phyloP scores from a whole-genome alignment of 2,113 vertebrate species.

The Ceuthmochares aereus region DNA sequence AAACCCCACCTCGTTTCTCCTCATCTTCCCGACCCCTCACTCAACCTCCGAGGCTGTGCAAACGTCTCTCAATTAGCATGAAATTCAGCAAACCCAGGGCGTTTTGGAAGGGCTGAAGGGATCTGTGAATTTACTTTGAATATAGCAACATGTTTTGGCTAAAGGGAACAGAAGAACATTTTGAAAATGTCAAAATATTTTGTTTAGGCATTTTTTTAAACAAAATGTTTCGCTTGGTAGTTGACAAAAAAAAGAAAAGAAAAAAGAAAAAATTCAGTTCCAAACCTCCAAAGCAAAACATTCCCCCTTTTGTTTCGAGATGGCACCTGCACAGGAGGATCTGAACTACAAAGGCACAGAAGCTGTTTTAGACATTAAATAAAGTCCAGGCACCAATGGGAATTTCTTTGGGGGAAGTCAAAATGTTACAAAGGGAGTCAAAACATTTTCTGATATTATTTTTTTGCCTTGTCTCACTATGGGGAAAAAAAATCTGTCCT shows the following conservation, averaged over 20 bases:
- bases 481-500: background rate
- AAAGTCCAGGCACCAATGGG: background rate
- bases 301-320: conserved; percentile 5
- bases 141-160: conserved; percentile 34
- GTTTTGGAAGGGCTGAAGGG: conserved; percentile 10
- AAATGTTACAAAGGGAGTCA: conserved; percentile 30
- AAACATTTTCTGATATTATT: background rate
- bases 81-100: background rate
- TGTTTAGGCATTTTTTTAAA: conserved; percentile 54
- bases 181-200: conserved; percentile 71
- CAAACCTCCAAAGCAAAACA: conserved; percentile 27
- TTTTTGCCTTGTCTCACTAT: background rate
- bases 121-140: conserved; percentile 40
- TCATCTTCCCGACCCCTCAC: accelerated
- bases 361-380: background rate
- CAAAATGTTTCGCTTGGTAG: conserved; percentile 47
- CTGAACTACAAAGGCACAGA: background rate
- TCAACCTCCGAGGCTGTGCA: background rate
- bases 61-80: background rate
- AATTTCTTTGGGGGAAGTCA: background rate
- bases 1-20: background rate
- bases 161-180: conserved; percentile 59
- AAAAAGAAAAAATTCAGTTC: background rate
- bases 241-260: background rate
- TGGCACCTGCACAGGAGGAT: background rate